Base-by-base conservation (phyloP, 2,888 invertebrate species). In the Scelioninae gen. 2 region DNA sequence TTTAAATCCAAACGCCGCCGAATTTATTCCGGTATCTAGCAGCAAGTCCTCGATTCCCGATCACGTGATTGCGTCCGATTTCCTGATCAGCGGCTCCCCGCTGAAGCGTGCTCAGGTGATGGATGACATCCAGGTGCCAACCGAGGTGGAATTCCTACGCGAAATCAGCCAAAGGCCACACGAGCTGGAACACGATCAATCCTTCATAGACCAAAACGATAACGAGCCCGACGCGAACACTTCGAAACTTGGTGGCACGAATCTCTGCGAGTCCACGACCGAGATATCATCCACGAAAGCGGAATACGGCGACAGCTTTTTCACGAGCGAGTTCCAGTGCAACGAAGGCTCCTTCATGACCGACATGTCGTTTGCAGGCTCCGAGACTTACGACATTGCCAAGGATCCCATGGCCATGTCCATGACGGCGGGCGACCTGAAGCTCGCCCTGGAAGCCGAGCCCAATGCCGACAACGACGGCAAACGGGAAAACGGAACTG, bases 1-100 rank as follows among this genome's bases (percentile, higher is more conserved):
- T 70, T 86, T 95, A 77, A 95, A 95, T 88, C 95, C 95, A 0
- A 91, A 95, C 81, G 95, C 95, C 13, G 92, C 92, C n/a, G 94
- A 94, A 87, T 95, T 95, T 86, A 89, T 95, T 68, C 94, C 94
- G 4, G 86, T 89, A 3, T 90, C 91, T 0, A 90, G 90, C 35
- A 85, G 87, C 35, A 41, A 53, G 48, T 73, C 78, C 0, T 87
- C 87, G 18, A 86, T 87, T 6, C 88, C 89, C 4, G 86, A 88
- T 31, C 83, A 82, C 5, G 83, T 85, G 58, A 78, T 73, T 33
- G 43, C 76, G 2, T 28, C 74, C 0, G 78, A 81, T 67, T 76
- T 76, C 33, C 79, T 81, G 2, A 78, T 86, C 7, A 77, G 85
- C 1, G 86, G 93, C 81, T 94, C 94, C 10, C 94, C 94, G 0